Evolutionary conservation across 2,113 vertebrate species (phyloP), one percentile per base, ranked within the genome.

Genomic region (Upupa epops): DNA sequence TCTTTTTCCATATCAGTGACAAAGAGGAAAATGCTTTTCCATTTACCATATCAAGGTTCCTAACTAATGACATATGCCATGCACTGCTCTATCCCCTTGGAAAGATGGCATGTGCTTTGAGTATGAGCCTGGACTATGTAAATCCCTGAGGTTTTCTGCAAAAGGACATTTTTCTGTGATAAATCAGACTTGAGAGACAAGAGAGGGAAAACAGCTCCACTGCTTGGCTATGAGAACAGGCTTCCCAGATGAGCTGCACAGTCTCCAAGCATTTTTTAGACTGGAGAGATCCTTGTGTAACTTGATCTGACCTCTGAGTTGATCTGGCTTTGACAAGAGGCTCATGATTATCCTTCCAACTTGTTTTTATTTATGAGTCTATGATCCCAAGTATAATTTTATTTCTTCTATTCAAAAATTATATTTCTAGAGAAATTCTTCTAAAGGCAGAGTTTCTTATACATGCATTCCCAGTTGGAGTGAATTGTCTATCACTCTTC

Each of bases 21-120:
- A 90, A 75, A 86, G 58, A 25, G 77, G 73, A 63, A 89, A 89
- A 85, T 69, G 46, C 20, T 90, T 90, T 93, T 88, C 29, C 26
- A 36, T 73, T 89, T 24, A 5, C 34, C 48, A 68, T 77, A 34
- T 6, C 45, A 58, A 63, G 25, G 28, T 77, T 85, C 26, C 6
- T 45, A 77, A 25, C 29, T 55, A 55, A 34, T 60, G 75, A n/a
- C 42, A 34, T 51, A 28, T 9, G 48, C 34, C 42, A 15, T 2
- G 6, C 19, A 73, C 42, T 36, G 15, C 3, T 66, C n/a, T 3
- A 1, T n/a, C 24, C 34, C 25, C 59, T 65, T 37, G 69, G 28
- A 65, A 76, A 51, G 22, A 36, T 1, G 5, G 8, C 17, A 22
- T 40, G 24, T 15, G 17, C 73, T 95, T 74, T 77, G 76, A 70